Percentiles rank a stretch among this genome's conserved stretches.
Conservation (phyloP, 2,888 invertebrate genomes). For the Acholoe squamosa region DNA sequence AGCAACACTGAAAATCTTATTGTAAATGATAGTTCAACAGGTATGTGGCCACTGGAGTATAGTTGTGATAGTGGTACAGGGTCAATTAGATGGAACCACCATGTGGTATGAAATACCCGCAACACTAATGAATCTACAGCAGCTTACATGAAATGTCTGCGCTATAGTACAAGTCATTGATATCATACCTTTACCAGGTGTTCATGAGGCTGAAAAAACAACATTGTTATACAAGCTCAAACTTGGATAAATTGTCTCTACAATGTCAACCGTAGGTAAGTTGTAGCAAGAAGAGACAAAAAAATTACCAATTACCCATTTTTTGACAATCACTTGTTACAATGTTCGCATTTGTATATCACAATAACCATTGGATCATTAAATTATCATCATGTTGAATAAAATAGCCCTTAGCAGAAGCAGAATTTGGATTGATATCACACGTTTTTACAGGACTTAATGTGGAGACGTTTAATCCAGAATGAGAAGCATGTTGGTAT, state of each 20-base stretch:
- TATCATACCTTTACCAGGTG: background rate
- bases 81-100: too few species aligned
- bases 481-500: background rate
- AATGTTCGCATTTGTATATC: background rate
- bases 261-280: slow-evolving; percentile 31
- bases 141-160: too few species aligned
- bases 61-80: too few species aligned
- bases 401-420: background rate
- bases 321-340: background rate
- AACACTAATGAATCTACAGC: too few species aligned
- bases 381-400: too few species aligned
- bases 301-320: background rate
- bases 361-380: too few species aligned
- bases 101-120: too few species aligned
- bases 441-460: background rate
- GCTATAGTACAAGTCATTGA: too few species aligned
- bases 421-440: too few species aligned
- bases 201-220: slow-evolving; percentile 33
- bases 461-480: background rate
- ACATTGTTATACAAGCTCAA: background rate
- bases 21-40: too few species aligned
- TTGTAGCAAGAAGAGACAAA: background rate
- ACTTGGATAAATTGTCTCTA: slow-evolving; percentile 18
- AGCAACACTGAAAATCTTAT: too few species aligned
- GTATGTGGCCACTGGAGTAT: too few species aligned